Evolutionary conservation across 92 coral and sea anemone genomes (phyloP).

Genomic region (Siderastrea siderea): DNA sequence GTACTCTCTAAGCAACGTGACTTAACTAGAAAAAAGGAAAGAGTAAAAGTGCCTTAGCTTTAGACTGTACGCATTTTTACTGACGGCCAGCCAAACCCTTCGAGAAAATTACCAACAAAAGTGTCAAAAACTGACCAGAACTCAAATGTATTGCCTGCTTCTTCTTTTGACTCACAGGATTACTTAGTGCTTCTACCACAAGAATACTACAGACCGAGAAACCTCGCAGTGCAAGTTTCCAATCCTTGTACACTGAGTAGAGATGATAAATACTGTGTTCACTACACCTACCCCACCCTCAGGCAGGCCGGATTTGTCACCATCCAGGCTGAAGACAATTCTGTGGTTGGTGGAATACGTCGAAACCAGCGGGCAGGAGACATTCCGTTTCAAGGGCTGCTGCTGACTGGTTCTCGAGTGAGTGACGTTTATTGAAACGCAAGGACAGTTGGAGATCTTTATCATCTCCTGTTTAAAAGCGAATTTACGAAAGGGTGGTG

Average conservation of each 20-base stretch:
- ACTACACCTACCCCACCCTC: constrained; percentile 75
- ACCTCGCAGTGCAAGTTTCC: constrained; percentile 69
- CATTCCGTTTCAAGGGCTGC: constrained; percentile 42
- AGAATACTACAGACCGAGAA: constrained; percentile 86
- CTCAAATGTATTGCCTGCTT: too few relatives aligned
- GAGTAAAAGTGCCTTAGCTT: too few relatives aligned
- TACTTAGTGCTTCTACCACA: constrained; percentile 93
- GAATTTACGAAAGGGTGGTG: too few relatives aligned
- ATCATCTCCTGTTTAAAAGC: too few relatives aligned
- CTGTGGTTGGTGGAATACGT: constrained; percentile 64
- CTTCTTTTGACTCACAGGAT: constrained; percentile 64
- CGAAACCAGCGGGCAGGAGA: constrained; percentile 27
- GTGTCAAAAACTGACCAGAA: too few relatives aligned
- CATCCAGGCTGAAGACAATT: constrained; percentile 77
- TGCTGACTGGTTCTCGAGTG: constrained; percentile 41
- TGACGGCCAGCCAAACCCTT: too few relatives aligned
- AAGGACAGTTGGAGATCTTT: too few relatives aligned
- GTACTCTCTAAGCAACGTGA: too few relatives aligned
- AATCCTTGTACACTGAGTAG: constrained; percentile 81
- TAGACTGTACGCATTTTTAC: too few relatives aligned
- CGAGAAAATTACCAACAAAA: too few relatives aligned
- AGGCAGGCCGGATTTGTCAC: constrained; percentile 54
- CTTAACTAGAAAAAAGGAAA: too few relatives aligned
- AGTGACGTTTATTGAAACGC: background rate
- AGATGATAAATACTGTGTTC: constrained; percentile 66